Percentiles rank a stretch among this genome's conserved stretches.
Conservation (phyloP, 2,113 vertebrate genomes). For the Lycocorax pyrrhopterus region DNA sequence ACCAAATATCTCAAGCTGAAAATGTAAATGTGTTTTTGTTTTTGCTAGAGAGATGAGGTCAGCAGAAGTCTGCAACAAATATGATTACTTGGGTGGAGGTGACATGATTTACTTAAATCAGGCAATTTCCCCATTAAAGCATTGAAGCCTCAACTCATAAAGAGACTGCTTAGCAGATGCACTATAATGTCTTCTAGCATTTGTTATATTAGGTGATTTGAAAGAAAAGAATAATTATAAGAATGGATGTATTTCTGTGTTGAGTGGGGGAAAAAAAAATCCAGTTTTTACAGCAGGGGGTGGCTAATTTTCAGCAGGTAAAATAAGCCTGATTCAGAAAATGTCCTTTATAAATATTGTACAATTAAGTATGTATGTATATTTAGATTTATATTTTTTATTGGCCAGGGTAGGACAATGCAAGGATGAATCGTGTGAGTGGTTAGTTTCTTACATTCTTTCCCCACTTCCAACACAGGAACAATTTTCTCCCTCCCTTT, state of each 20-base stretch:
- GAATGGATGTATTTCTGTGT: slow-evolving; percentile 58
- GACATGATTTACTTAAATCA: slow-evolving; percentile 65
- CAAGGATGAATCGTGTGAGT: background rate
- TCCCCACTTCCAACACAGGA: background rate
- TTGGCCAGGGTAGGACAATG: background rate
- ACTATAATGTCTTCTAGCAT: slow-evolving; percentile 31
- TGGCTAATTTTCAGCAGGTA: slow-evolving; percentile 54
- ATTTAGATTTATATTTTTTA: background rate
- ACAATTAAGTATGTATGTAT: slow-evolving; percentile 41
- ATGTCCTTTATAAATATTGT: slow-evolving; percentile 14
- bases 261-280: background rate
- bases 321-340: slow-evolving; percentile 18
- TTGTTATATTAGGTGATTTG: slow-evolving; percentile 62
- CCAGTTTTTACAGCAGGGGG: slow-evolving; percentile 52
- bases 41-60: slow-evolving; percentile 59
- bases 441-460: background rate
- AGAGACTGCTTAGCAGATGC: slow-evolving; percentile 58
- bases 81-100: slow-evolving; percentile 55
- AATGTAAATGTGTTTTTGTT: slow-evolving; percentile 64
- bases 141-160: slow-evolving; percentile 53
- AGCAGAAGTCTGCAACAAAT: slow-evolving; percentile 61
- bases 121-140: slow-evolving; percentile 64
- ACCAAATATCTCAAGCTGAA: slow-evolving; percentile 50
- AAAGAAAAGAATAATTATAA: slow-evolving; percentile 69
- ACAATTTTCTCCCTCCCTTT: background rate